Base-by-base conservation (phyloP, 2,113 vertebrate species). In the Malaclemys terrapin region DNA sequence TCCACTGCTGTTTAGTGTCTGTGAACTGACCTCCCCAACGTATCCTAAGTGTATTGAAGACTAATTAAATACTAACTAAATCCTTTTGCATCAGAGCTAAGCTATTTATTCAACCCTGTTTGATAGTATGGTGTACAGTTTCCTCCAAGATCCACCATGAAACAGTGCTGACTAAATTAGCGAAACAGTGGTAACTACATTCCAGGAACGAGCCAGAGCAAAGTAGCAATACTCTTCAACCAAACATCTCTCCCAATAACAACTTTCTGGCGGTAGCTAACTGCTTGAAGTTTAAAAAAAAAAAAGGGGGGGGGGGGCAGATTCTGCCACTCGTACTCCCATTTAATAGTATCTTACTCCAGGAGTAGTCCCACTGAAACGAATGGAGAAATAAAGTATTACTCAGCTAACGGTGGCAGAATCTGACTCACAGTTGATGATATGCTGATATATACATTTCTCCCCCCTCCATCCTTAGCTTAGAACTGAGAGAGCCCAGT, bases 41-140 rank as follows among this genome's bases (percentile, higher is more conserved):
- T 11, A 14, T 72, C 16, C 29, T 47, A 54, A 57, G 2, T 6
- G 47, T 69, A 49, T 81, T 79, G 65, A 89, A 91, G 85, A 90
- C 85, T 72, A 87, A 88, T 50, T 93, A 91, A 91, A 89, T 87
- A 47, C 65, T 47, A 91, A 83, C 87, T 83, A 92, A 84, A 89
- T 87, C 38, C 65, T 91, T 16, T 22, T 50, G 45, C 90, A 8
- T 85, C 24, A 72, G 0, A 31, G 57, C 87, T 96, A 4, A 79
- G 90, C 17, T 65, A 35, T 80, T 22, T 24, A 29, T 25, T 95
- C 52, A 52, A 11, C 75, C 90, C 75, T 93, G 38, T 72, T 35
- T 75, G 81, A 47, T 19, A 78, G 69, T 69, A 53, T 29, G 31
- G 50, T 29, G 10, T 81, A 25, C 35, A 72, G 3, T 52, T 31